These are phyloP conservation scores for Caenorhabditis elegans DNA, from an alignment of 1,140 invertebrate genomes.

Conservation along the genomic window WBcel235 BX284604.4:7789001-7789500, in stretches of 20 bases:
- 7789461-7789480: neutral
- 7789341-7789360: constrained; percentile 47
- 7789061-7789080: too few species aligned
- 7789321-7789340: neutral
- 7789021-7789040: too few species aligned
- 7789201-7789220: constrained; percentile 11
- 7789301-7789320: neutral
- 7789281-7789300: constrained; percentile 36
- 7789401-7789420: neutral
- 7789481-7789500: neutral
- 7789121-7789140: neutral
- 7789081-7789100: too few species aligned
- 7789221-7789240: constrained; percentile 23
- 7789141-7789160: constrained; percentile 18
- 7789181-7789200: constrained; percentile 1
- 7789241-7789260: constrained; percentile 4
- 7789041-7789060: too few species aligned
- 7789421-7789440: constrained; percentile 1
- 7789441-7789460: neutral
- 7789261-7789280: constrained; percentile 22
- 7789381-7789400: constrained; percentile 1
- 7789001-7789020: too few species aligned
- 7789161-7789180: constrained; percentile 34
- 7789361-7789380: constrained; percentile 33
- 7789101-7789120: too few species aligned